Percentiles rank a stretch among this genome's conserved stretches.
These are phyloP conservation scores for Henricia sp. DNA, from an alignment of 53 echinoderm and acorn worm genomes.

Conservation along the genomic window DNA sequence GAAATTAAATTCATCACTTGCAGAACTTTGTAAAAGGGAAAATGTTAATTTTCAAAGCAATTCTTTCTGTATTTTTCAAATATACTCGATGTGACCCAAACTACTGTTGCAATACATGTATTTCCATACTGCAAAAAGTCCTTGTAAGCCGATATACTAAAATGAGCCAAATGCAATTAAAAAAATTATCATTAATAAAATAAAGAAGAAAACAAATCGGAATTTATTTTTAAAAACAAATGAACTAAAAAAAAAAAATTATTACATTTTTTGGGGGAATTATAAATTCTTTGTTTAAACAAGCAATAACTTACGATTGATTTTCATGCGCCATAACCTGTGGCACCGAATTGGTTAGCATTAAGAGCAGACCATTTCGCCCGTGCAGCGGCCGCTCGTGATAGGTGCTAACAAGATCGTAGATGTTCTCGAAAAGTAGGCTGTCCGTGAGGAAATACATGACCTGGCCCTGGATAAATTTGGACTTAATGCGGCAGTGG, in stretches of 20 bases:
- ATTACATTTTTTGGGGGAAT: background rate
- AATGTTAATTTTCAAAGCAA: too few species aligned
- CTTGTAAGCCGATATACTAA: too few species aligned
- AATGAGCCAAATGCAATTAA: background rate
- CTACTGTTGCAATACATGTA: too few species aligned
- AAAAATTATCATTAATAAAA: background rate
- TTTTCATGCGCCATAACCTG: constrained; percentile 81
- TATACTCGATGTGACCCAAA: too few species aligned
- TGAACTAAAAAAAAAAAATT: background rate
- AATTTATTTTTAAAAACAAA: background rate
- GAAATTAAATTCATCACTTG: too few species aligned
- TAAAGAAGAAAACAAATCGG: too few species aligned
- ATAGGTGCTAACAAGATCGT: constrained; percentile 81
- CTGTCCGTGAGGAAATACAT: constrained; percentile 70
- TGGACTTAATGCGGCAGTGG: constrained; percentile 80
- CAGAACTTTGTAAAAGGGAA: too few species aligned
- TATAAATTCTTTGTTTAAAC: background rate
- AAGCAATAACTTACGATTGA: constrained; percentile 73
- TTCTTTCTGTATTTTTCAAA: too few species aligned
- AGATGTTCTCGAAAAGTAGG: constrained; percentile 78
- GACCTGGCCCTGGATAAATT: constrained; percentile 56
- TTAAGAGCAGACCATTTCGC: constrained; percentile 72
- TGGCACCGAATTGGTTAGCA: constrained; percentile 80
- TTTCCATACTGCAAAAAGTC: too few species aligned
- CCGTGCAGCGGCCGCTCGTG: constrained; percentile 79